Evolutionary conservation across 2,888 invertebrate species (phyloP), one percentile per base, ranked within the genome.

Genomic region (Nomada fabriciana): DNA sequence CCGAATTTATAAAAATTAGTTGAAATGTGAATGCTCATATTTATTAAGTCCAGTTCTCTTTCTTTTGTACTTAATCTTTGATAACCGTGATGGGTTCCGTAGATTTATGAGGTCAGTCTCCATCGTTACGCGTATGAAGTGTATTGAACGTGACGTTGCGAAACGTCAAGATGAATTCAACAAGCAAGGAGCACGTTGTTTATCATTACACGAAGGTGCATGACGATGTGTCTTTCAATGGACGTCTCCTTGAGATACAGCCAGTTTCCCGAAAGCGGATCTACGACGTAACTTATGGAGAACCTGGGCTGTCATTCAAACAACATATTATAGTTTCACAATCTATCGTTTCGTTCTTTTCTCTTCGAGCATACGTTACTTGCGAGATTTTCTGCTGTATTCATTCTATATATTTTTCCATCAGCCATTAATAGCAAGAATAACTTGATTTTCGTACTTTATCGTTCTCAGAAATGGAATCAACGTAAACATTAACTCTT

Each of bases 91-190:
- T 53, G 9, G 29, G 57, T 63, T 42, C 11, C 20, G 57, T 11
- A 43, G 64, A 73, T 65, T 64, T 65, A 67, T 47, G 9, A 52
- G 43, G 47, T 60, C 36, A 18, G 47, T 61, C 47, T 47, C 55
- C 36, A 68, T 78, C 18, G 67, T 53, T 67, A 75, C 50, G 74
- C 47, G 75, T 55, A 43, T 59, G 47, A 75, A 75, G 36, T 68
- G 53, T 75, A 68, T 61, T 60, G 53, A 75, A 75, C 77, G 75
- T 75, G 74, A 75, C 67, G 52, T 61, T 68, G 74, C 53, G 15
- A 65, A 43, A 25, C 61, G 61, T 11, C 25, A 7, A n/a, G 23
- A n/a, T 64, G 67, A 53, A 47, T 55, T 61, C 52, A 18, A 53
- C 47, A n/a, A 18, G 65, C 43, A 42, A 53, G 20, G 11, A 53